Base-by-base conservation (phyloP, 2,113 vertebrate genomes). In the Rhinoderma darwinii region DNA sequence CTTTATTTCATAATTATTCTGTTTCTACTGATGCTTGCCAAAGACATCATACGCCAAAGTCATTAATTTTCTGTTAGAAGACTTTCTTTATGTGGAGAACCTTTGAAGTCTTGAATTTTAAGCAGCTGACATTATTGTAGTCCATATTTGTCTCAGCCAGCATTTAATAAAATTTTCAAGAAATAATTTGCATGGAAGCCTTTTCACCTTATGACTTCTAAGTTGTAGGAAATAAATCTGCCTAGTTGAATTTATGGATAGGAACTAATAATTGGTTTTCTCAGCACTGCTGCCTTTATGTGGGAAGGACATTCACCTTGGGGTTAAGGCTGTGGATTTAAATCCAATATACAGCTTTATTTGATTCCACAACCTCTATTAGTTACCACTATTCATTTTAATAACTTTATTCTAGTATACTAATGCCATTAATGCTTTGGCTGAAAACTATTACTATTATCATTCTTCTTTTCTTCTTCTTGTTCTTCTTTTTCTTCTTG, bases 1-100 rank as follows among this genome's bases (percentile, higher is more conserved):
- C 79, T 87, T 74, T 56, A 75, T 87, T 87, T 82, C 86, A 82
- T 82, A 82, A 87, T 82, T 87, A 87, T 87, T 87, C 86, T 87
- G 78, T 82, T 82, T 87, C 79, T 82, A 87, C 86, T 87, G 70
- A 87, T 82, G 51, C 86, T 61, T 56, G 37, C 20, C 75, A 86
- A 82, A 87, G 79, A 82, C 79, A 75, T 87, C 86, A 87, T 59
- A 87, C 50, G 37, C 39, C 86, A 87, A 87, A 75, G 70, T 82
- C 86, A 87, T 82, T 87, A 87, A 87, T 87, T 87, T 87, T 87
- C 79, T 75, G 78, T 87, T 87, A 87, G 79, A 87, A 87, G 86
- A 59, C 79, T 87, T 82, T 82, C 79, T 82, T 75, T 87, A 82
- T 59, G 35, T 61, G 27, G n/a, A 30, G 5, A 82, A 73, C 79